These are phyloP conservation scores for Megalonaias nervosa DNA, from an alignment of 1,140 invertebrate species.

Conservation along the genomic window DNA sequence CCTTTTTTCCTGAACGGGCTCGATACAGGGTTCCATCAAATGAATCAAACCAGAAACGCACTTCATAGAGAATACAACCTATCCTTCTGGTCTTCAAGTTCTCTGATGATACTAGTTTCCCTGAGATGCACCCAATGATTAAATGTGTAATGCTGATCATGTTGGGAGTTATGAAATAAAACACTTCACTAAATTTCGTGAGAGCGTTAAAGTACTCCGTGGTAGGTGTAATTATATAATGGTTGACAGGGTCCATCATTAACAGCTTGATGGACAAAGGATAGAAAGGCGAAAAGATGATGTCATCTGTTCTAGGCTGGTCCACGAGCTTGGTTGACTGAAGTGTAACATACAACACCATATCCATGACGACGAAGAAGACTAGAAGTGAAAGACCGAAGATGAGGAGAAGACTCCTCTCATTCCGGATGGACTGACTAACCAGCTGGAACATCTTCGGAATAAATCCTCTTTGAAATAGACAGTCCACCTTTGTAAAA, in stretches of 20 bases:
- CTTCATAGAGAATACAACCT: constrained; percentile 61
- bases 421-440: constrained; percentile 37
- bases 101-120: constrained; percentile 62
- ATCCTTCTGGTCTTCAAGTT: constrained; percentile 55
- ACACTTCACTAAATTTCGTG: constrained; percentile 61
- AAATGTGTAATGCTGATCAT: constrained; percentile 64
- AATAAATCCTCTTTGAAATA: background rate
- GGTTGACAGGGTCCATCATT: constrained; percentile 64
- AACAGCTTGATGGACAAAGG: constrained; percentile 64
- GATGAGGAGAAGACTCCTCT: constrained; percentile 37
- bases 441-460: constrained; percentile 13
- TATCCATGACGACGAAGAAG: constrained; percentile 65
- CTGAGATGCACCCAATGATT: constrained; percentile 54
- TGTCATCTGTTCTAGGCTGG: constrained; percentile 34
- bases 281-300: constrained; percentile 57
- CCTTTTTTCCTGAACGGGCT: constrained; percentile 44
- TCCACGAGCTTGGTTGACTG: constrained; percentile 53
- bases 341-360: constrained; percentile 53
- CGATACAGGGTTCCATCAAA: constrained; percentile 67
- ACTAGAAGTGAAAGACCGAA: constrained; percentile 41
- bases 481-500: too few species aligned
- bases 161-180: constrained; percentile 67
- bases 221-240: constrained; percentile 62
- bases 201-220: constrained; percentile 61
- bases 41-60: constrained; percentile 63